Evolutionary conservation across 2,888 invertebrate species (phyloP).

Genomic region (Morinoia aosen): DNA sequence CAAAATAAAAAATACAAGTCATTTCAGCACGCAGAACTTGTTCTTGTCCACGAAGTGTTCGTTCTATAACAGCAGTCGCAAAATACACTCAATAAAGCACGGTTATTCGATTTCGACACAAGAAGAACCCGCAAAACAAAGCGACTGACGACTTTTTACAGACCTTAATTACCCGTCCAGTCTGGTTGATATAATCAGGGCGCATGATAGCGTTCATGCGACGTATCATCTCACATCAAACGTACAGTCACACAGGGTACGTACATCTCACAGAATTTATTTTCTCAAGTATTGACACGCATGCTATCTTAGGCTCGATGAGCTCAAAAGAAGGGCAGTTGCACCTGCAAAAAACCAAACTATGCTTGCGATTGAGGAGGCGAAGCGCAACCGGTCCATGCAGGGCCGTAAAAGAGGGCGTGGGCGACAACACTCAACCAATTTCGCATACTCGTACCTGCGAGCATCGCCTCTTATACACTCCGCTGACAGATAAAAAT

Average conservation of each 20-base stretch:
- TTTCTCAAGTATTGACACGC: not conserved
- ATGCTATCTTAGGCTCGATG: not conserved
- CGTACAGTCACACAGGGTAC: not conserved
- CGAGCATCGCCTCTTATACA: not conserved
- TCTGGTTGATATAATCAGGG: not conserved
- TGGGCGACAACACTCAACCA: not conserved
- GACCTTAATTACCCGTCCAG: not conserved
- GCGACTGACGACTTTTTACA: not conserved
- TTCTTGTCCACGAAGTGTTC: not conserved
- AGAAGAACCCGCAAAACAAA: not conserved
- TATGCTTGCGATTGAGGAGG: not conserved
- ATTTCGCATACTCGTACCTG: not conserved
- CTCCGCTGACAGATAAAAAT: not conserved
- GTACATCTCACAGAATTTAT: not conserved
- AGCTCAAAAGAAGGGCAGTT: not conserved
- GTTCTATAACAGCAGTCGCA: not conserved
- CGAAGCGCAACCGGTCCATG: not conserved
- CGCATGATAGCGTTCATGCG: not conserved
- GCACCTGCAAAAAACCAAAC: not conserved
- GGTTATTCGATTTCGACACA: not conserved
- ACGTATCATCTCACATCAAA: not conserved
- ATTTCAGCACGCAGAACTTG: not conserved
- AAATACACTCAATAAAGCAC: not conserved
- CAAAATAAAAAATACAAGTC: not conserved
- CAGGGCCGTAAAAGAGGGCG: conserved; percentile 23